Conservation (phyloP, 2,888 invertebrate genomes). For the Lymantria dispar region DNA sequence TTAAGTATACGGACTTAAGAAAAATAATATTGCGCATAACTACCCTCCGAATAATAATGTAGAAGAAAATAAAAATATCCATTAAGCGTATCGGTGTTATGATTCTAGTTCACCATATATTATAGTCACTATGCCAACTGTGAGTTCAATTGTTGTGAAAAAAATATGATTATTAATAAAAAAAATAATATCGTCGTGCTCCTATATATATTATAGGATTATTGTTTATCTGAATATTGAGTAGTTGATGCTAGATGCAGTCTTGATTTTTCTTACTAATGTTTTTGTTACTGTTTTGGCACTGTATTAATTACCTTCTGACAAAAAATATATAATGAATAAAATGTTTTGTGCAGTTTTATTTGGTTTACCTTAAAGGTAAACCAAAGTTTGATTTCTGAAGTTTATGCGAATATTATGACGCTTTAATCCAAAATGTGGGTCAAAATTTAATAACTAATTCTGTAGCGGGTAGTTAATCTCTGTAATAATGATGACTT, state of each 20-base stretch:
- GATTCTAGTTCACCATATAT: conserved; percentile 69
- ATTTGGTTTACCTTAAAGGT: conserved; percentile 47
- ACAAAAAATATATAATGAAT: conserved; percentile 81
- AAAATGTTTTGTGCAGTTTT: conserved; percentile 63
- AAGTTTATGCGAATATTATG: too few species aligned
- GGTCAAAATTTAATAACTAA: too few species aligned
- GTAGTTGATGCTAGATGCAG: conserved; percentile 81
- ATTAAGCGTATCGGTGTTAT: conserved; percentile 77
- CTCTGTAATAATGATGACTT: too few species aligned
- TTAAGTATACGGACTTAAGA: conserved; percentile 3
- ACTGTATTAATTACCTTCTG: conserved; percentile 83
- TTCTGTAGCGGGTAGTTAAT: too few species aligned
- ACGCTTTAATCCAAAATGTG: too few species aligned
- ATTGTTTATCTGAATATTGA: conserved; percentile 67
- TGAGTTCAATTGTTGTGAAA: conserved; percentile 77
- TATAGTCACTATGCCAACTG: conserved; percentile 59
- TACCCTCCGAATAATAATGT: conserved; percentile 50
- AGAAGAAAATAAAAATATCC: conserved; percentile 60
- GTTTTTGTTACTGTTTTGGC: conserved; percentile 80
- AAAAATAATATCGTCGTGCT: conserved; percentile 43
- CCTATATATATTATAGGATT: conserved; percentile 50
- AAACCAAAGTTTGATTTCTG: too few species aligned
- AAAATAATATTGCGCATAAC: conserved; percentile 46
- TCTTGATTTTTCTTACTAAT: conserved; percentile 80
- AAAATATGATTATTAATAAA: conserved; percentile 72